These are phyloP conservation scores for Alloplasta piceator DNA, from an alignment of 2,888 invertebrate genomes.

Conservation along the genomic window DNA sequence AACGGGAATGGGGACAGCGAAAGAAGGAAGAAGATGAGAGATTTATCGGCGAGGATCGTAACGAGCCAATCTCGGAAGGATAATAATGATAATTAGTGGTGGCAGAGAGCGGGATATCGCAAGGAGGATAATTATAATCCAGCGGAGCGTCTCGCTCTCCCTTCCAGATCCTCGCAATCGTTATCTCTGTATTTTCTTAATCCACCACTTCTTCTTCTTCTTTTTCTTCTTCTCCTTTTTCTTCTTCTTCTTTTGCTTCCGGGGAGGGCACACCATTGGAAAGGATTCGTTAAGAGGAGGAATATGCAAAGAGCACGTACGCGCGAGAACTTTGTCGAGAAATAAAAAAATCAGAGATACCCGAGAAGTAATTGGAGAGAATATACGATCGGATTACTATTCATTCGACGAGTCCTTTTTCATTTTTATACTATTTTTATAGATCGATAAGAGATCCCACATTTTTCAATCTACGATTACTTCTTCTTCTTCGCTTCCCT, in stretches of 20 bases:
- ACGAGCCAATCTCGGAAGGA: conserved; percentile 38
- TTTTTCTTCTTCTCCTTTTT: too few species aligned
- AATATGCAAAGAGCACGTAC: conserved; percentile 1
- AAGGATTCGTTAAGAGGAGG: background rate
- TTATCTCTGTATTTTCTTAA: background rate
- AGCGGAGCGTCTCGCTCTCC: background rate
- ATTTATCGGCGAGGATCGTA: conserved; percentile 28
- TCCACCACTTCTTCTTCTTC: background rate
- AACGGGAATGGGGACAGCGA: background rate
- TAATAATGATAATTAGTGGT: conserved; percentile 32
- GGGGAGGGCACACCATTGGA: background rate
- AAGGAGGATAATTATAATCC: conserved; percentile 7
- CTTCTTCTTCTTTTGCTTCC: background rate
- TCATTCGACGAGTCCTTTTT: too few species aligned
- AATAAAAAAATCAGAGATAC: background rate
- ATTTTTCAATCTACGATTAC: too few species aligned
- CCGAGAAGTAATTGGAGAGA: conserved; percentile 13
- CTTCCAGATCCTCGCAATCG: background rate
- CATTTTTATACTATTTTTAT: too few species aligned
- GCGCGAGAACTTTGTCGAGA: background rate
- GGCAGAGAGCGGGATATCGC: background rate
- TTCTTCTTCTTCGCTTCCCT: too few species aligned
- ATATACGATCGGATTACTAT: background rate
- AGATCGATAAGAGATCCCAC: too few species aligned
- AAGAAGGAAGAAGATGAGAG: conserved; percentile 3